Evolutionary conservation across 2,888 invertebrate genomes (phyloP).

Genomic region (Lobophora halterata): DNA sequence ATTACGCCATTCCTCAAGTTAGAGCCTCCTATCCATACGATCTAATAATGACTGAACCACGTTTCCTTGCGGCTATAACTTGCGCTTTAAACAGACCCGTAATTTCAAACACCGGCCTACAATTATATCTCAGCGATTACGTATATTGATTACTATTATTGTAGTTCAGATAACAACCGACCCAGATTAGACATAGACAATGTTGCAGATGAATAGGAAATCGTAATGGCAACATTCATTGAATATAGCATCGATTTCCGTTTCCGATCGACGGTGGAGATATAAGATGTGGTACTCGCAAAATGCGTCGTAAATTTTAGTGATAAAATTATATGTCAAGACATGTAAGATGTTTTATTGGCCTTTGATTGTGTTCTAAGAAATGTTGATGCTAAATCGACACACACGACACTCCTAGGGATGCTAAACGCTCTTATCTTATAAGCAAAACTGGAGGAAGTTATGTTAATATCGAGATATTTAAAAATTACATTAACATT

Average conservation of each 20-base stretch:
- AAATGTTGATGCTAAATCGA: too few relatives aligned
- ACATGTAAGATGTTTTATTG: neutral
- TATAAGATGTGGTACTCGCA: neutral
- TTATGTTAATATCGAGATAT: too few relatives aligned
- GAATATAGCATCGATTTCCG: neutral
- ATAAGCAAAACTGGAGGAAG: too few relatives aligned
- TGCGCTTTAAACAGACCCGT: constrained; percentile 3
- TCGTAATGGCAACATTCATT: neutral
- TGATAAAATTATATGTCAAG: neutral
- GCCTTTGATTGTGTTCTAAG: too few relatives aligned
- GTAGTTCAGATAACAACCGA: constrained; percentile 1
- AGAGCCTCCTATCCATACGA: constrained; percentile 2
- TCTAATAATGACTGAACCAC: constrained; percentile 4
- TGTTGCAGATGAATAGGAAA: neutral
- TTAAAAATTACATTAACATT: too few relatives aligned
- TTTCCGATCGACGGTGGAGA: neutral
- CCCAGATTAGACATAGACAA: neutral
- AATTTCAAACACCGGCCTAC: constrained; percentile 2
- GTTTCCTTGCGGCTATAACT: constrained; percentile 4
- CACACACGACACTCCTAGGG: too few relatives aligned
- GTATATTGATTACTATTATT: constrained; percentile 6
- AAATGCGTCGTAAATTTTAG: neutral
- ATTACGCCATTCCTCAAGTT: too few relatives aligned
- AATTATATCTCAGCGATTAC: constrained; percentile 9
- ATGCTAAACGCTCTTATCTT: too few relatives aligned